phyloP scores from a whole-genome alignment of 2,888 invertebrate species.

The Drosophila kokeensis region DNA sequence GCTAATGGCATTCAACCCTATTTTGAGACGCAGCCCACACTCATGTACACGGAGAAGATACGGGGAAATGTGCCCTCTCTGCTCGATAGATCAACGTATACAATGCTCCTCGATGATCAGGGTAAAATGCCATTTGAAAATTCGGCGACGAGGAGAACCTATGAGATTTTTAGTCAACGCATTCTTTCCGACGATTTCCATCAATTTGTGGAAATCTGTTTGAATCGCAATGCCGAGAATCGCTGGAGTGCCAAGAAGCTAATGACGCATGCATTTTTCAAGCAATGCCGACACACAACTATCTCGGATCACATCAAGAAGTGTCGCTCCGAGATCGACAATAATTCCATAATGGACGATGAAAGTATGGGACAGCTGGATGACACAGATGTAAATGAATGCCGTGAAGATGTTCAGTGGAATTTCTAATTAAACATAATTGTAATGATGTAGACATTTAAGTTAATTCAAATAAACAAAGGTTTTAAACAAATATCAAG shows the following conservation, averaged over 20 bases:
- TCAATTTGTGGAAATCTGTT: slow-evolving; percentile 90
- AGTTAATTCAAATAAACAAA: slow-evolving; percentile 23
- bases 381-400: slow-evolving; percentile 5
- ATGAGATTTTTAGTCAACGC: slow-evolving; percentile 87
- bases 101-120: slow-evolving; percentile 79
- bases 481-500: slow-evolving; percentile 7
- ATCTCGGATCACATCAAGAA: slow-evolving; percentile 82
- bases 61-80: slow-evolving; percentile 91
- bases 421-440: slow-evolving; percentile 38
- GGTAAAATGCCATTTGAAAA: slow-evolving; percentile 54
- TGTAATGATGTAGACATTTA: slow-evolving; percentile 22
- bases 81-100: slow-evolving; percentile 90
- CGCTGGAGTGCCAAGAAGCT: slow-evolving; percentile 90
- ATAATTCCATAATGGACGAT: slow-evolving; percentile 77
- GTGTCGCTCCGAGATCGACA: slow-evolving; percentile 75
- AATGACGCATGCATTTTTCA: slow-evolving; percentile 91
- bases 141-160: slow-evolving; percentile 65
- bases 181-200: slow-evolving; percentile 92
- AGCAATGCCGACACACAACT: slow-evolving; percentile 86
- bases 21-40: slow-evolving; percentile 92
- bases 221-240: slow-evolving; percentile 89
- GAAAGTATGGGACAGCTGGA: slow-evolving; percentile 25
- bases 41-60: slow-evolving; percentile 95
- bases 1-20: slow-evolving; percentile 96
- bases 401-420: slow-evolving; percentile 43